Evolutionary conservation across 2,113 vertebrate species (phyloP).

Genomic region (Baryphthengus martii): DNA sequence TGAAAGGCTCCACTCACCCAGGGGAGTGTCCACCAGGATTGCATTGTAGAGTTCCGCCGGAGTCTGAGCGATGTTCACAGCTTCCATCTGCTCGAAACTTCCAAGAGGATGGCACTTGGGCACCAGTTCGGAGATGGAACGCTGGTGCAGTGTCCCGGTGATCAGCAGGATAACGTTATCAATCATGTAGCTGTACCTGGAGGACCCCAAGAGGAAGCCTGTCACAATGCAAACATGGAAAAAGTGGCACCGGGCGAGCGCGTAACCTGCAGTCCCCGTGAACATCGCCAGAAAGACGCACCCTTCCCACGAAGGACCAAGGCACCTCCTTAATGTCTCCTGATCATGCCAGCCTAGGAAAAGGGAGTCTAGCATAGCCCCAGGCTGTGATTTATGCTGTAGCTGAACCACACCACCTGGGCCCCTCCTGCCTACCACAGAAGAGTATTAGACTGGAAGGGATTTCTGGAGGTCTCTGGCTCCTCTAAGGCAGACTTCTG

Average conservation of each 20-base stretch:
- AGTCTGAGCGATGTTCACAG: slow-evolving; percentile 97
- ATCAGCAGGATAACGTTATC: slow-evolving; percentile 98
- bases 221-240: not conserved
- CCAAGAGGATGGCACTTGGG: slow-evolving; percentile 97
- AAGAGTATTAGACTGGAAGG: not conserved
- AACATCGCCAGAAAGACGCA: not conserved
- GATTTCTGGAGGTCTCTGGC: not conserved
- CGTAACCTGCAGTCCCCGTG: not conserved
- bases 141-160: slow-evolving; percentile 95
- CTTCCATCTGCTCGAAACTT: slow-evolving; percentile 99
- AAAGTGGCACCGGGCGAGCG: not conserved
- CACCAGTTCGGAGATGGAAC: slow-evolving; percentile 93
- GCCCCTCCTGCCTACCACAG: not conserved
- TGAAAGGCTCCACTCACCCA: slow-evolving; percentile 77
- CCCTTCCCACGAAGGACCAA: not conserved
- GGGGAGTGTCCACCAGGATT: slow-evolving; percentile 95
- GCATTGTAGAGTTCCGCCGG: slow-evolving; percentile 97
- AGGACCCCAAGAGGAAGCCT: not conserved
- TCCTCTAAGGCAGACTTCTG: not conserved
- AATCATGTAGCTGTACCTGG: slow-evolving; percentile 99
- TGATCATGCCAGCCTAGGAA: not conserved
- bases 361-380: not conserved
- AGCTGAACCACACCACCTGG: not conserved
- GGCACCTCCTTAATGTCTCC: not conserved
- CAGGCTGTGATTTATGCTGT: not conserved